A percentile compares a stretch with the other conserved stretches of the same genome.
phyloP scores from a whole-genome alignment of 2,113 vertebrate genomes.

The Clarias gariepinus region DNA sequence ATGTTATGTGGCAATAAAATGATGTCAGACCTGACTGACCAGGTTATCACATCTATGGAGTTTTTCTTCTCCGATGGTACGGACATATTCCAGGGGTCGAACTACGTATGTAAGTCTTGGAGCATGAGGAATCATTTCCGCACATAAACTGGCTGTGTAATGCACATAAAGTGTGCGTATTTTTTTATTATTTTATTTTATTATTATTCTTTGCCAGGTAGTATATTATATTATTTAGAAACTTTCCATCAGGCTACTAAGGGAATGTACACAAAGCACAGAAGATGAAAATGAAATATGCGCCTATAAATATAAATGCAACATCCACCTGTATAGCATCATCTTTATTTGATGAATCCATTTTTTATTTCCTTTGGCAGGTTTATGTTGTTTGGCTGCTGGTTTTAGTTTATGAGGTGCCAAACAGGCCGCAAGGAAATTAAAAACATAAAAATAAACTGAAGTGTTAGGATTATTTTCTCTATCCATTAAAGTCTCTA shows the following conservation, averaged over 20 bases:
- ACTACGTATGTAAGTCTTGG: too few relatives aligned
- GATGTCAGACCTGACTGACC: too few relatives aligned
- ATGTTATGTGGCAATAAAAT: too few relatives aligned
- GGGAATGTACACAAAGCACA: not conserved
- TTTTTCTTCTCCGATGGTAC: too few relatives aligned
- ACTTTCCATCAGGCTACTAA: not conserved
- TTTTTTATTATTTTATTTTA: too few relatives aligned
- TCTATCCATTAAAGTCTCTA: not conserved
- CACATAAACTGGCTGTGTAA: too few relatives aligned
- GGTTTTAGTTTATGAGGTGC: not conserved
- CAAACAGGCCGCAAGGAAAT: not conserved
- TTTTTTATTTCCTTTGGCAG: conserved; percentile 1
- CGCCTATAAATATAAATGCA: not conserved
- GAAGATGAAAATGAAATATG: not conserved
- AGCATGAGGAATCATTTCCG: too few relatives aligned
- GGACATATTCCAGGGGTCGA: too few relatives aligned
- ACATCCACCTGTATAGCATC: not conserved
- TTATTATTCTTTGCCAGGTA: too few relatives aligned
- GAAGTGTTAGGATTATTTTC: not conserved
- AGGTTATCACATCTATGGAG: too few relatives aligned
- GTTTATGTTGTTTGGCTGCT: conserved; percentile 7
- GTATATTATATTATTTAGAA: not conserved
- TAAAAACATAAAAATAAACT: not conserved
- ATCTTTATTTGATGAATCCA: not conserved
- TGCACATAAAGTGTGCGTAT: too few relatives aligned